Evolutionary conservation across 1,140 invertebrate genomes (phyloP), one percentile per base, ranked within the genome.

Genomic region (Drosophila varians): DNA sequence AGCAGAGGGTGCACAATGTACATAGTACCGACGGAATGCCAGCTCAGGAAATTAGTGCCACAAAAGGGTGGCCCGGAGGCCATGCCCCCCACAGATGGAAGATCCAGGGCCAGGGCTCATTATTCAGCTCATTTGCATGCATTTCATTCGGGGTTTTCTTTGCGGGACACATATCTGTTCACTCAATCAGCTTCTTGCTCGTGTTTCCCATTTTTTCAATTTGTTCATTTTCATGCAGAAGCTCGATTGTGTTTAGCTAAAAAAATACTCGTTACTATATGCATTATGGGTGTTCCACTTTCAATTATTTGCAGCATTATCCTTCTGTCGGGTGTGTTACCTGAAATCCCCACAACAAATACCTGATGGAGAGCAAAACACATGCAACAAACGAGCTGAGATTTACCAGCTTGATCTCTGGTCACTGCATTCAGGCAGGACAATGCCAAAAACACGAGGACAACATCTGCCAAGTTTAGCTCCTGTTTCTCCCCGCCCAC

Each of bases 41-140:
- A 57, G 55, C 62, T 62, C 65, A 78, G 71, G 34, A 86, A 84
- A 84, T 84, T 84, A 84, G 72, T 79, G 76, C 60, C 76, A 73
- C 80, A 75, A 66, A 66, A 78, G 64, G 69, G 45, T 64, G 54
- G 70, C 47, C 19, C 40, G 21, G 56, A 54, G 56, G 55, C 46
- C 57, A 57, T 54, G 47, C 49, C 21, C 56, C 43, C n/a, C 6
- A 23, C 12, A 8, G 14, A 4, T 7, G 1, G n/a, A 16, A 23
- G 14, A 31, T 25, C 26, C 1, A 23, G 43, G 12, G 51, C 43
- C n/a, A 45, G 49, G 73, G 65, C 79, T 84, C 80, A 84, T 84
- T 84, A 84, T 79, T 84, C 79, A 86, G 75, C 79, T 84, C 80
- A 84, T 84, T 84, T 84, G 80, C 79, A 84, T 84, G 80, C 75